Base-by-base conservation (phyloP, 2,888 invertebrate species). In the Hyposoter dolosus region DNA sequence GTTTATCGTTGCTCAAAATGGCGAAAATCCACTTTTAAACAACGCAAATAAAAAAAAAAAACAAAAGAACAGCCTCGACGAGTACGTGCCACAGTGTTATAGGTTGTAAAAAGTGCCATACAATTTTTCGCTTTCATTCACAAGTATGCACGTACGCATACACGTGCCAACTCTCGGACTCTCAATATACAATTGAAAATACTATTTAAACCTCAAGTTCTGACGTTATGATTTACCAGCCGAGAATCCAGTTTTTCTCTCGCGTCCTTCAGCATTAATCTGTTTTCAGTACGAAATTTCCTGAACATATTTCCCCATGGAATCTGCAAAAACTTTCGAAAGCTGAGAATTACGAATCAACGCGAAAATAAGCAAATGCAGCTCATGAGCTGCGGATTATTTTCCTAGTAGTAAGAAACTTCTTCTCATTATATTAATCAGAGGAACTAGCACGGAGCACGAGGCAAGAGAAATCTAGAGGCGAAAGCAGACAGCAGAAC, bases 1-100 rank as follows among this genome's bases (percentile, higher is more conserved):
- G 76, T 53, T 66, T 77, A 50, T 53, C 40, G 56, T 79, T 60
- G 79, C 45, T 60, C 45, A 60, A 45, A n/a, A 43, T 60, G 6
- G 12, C 69, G 66, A 71, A 28, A 79, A 79, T 79, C 32, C 56
- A 69, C 79, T 69, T 79, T 56, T 68, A 17, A 78, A 68, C 43
- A 68, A 43, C 56, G 45, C 12, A 15, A 56, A 32, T 35, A 60
- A 66, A 50, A 65, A 28, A 60, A 35, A 19, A 66, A 35, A 68
- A 53, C 15, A 17, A 56, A 56, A 23, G 9, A 10, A 10, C 40
- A 40, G 40, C 0, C 28, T 60, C 28, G 60, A 60, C 60, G 65
- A 32, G 65, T 77, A 77, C 15, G 53, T 53, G 50, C 9, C 19
- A 6, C n/a, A n/a, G 28, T 9, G 35, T 69, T 53, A 9, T 69